Conservation (phyloP, 2,797 vertebrate species). For the Neostethus bicornis region DNA sequence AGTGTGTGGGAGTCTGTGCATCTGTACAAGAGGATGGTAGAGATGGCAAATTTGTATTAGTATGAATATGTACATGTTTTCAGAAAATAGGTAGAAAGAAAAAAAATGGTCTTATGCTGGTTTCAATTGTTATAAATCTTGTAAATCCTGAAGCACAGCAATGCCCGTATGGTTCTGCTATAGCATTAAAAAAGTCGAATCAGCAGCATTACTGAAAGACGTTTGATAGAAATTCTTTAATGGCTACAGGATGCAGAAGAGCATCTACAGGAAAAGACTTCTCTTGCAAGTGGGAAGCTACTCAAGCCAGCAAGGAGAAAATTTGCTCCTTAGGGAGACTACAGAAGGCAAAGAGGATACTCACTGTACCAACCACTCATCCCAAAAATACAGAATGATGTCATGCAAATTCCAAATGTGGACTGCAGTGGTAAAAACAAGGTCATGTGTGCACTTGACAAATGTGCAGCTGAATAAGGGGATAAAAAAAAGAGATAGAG, state of each 20-base stretch:
- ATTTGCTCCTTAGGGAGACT: slow-evolving; percentile 34
- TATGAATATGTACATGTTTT: slow-evolving; percentile 51
- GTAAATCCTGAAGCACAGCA: not conserved
- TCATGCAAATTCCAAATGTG: slow-evolving; percentile 72
- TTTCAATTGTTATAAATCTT: not conserved
- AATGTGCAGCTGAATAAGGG: slow-evolving; percentile 65
- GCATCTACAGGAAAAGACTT: slow-evolving; percentile 29
- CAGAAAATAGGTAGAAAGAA: slow-evolving; percentile 44
- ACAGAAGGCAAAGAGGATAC: slow-evolving; percentile 38
- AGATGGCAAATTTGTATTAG: slow-evolving; percentile 47
- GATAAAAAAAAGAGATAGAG: slow-evolving; percentile 27
- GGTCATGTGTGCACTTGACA: slow-evolving; percentile 77
- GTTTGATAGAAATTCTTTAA: slow-evolving; percentile 9
- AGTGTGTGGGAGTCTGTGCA: slow-evolving; percentile 66
- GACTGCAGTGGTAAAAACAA: slow-evolving; percentile 73
- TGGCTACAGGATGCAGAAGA: slow-evolving; percentile 13
- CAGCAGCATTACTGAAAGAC: not conserved
- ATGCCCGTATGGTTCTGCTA: not conserved
- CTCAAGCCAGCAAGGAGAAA: slow-evolving; percentile 30
- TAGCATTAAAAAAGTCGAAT: not conserved
- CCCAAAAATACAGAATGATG: slow-evolving; percentile 77
- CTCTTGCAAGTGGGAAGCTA: slow-evolving; percentile 22
- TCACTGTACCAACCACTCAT: slow-evolving; percentile 53
- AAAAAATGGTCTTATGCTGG: not conserved
- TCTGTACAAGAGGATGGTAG: slow-evolving; percentile 52